Percentiles rank a stretch among this genome's conserved stretches.
phyloP scores from a whole-genome alignment of 2,888 invertebrate genomes.

The Anoncus sp. region DNA sequence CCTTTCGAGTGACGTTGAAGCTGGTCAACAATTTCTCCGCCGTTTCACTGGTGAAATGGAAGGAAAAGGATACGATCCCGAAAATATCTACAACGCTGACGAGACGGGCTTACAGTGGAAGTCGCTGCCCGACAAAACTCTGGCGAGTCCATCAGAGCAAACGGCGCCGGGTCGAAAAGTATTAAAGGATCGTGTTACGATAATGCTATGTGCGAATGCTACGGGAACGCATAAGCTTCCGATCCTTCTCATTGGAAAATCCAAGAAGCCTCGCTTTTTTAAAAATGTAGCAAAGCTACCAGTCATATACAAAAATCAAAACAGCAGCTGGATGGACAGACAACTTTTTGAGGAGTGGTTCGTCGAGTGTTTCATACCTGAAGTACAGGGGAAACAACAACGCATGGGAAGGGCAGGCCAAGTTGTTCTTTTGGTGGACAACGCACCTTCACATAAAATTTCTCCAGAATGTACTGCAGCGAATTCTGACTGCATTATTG shows the following conservation, averaged over 20 bases:
- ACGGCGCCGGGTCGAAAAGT: constrained; percentile 67
- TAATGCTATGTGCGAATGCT: constrained; percentile 69
- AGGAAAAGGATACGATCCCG: constrained; percentile 22
- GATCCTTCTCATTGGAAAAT: constrained; percentile 70
- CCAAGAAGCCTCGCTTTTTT: constrained; percentile 68
- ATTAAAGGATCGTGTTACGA: constrained; percentile 66
- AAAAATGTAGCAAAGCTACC: constrained; percentile 60
- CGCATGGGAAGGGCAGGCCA: no score
- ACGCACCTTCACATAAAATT: no score
- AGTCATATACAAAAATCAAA: constrained; percentile 58
- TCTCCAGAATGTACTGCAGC: no score
- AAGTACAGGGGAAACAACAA: no score
- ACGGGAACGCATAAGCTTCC: constrained; percentile 68
- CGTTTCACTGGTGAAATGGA: constrained; percentile 13
- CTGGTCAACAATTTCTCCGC: constrained; percentile 15
- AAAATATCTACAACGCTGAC: constrained; percentile 66
- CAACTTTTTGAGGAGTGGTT: constrained; percentile 64
- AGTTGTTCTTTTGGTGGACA: no score
- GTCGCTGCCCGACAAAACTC: constrained; percentile 62
- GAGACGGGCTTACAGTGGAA: constrained; percentile 63
- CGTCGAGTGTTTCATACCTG: not conserved
- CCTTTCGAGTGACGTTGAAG: constrained; percentile 22
- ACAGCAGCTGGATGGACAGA: constrained; percentile 69
- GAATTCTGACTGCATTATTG: no score
- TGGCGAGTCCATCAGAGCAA: constrained; percentile 56